Evolutionary conservation across 2,888 invertebrate genomes (phyloP).

Genomic region (Phortica magna): DNA sequence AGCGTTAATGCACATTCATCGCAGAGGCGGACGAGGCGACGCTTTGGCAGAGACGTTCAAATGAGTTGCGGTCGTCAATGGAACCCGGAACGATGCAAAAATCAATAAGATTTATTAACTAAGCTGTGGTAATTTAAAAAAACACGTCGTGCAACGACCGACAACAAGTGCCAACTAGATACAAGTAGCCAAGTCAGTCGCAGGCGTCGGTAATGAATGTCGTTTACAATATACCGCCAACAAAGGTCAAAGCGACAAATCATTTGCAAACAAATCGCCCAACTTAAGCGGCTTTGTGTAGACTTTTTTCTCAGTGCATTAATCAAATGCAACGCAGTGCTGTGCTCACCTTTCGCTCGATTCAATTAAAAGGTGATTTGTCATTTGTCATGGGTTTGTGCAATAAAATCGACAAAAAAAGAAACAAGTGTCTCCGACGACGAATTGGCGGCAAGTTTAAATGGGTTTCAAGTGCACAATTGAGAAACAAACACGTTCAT

Average conservation of each 20-base stretch:
- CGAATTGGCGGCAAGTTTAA: too few relatives aligned
- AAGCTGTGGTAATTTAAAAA: not conserved
- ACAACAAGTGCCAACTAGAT: not conserved
- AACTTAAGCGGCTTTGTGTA: conserved; percentile 6
- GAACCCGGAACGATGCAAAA: conserved; percentile 14
- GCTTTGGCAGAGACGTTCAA: not conserved
- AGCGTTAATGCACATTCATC: not conserved
- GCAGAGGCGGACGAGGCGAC: not conserved
- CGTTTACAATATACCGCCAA: conserved; percentile 11
- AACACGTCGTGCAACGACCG: not conserved
- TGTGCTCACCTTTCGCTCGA: not conserved
- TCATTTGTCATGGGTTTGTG: not conserved
- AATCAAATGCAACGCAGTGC: not conserved
- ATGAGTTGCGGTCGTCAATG: not conserved
- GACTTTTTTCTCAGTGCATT: not conserved
- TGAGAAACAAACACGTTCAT: conserved; percentile 31
- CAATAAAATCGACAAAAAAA: not conserved
- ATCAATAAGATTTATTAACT: conserved; percentile 29
- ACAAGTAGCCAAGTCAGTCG: conserved; percentile 1
- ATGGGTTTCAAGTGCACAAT: conserved; percentile 63
- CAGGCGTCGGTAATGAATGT: not conserved
- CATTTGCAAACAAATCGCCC: not conserved
- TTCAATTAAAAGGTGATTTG: conserved; percentile 16
- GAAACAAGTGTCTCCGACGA: not conserved
- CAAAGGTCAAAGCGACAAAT: conserved; percentile 3